Evolutionary conservation across 2,888 invertebrate species (phyloP).

Genomic region (Dorcus hopei): DNA sequence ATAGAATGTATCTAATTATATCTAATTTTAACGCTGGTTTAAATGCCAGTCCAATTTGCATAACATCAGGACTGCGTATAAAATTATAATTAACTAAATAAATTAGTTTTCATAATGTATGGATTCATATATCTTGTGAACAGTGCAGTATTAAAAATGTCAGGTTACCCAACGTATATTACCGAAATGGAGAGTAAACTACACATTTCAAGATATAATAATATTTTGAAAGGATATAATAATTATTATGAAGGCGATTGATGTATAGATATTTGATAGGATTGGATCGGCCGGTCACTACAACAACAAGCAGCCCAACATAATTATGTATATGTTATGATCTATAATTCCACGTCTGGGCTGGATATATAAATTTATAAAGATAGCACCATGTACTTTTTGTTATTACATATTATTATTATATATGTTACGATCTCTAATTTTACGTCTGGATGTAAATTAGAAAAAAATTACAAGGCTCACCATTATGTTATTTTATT

Average conservation of each 20-base stretch:
- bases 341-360: constrained; percentile 38
- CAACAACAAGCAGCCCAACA: constrained; percentile 29
- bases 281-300: constrained; percentile 26
- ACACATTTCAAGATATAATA: not conserved
- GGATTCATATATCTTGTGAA: no score
- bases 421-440: constrained; percentile 30
- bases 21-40: no score
- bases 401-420: constrained; percentile 37
- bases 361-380: constrained; percentile 35
- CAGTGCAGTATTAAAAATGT: not conserved
- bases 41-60: no score
- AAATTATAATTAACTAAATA: no score
- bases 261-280: constrained; percentile 31
- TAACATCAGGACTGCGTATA: no score
- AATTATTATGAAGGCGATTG: constrained; percentile 29
- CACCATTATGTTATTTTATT: constrained; percentile 2
- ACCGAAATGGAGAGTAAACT: not conserved
- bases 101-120: no score
- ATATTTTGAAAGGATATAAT: constrained; percentile 16
- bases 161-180: not conserved
- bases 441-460: constrained; percentile 30
- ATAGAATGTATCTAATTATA: no score
- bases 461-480: constrained; percentile 24
- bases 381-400: constrained; percentile 30
- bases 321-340: constrained; percentile 41